Conservation (phyloP, 2,113 vertebrate genomes). For the Telmatochromis brichardi region DNA sequence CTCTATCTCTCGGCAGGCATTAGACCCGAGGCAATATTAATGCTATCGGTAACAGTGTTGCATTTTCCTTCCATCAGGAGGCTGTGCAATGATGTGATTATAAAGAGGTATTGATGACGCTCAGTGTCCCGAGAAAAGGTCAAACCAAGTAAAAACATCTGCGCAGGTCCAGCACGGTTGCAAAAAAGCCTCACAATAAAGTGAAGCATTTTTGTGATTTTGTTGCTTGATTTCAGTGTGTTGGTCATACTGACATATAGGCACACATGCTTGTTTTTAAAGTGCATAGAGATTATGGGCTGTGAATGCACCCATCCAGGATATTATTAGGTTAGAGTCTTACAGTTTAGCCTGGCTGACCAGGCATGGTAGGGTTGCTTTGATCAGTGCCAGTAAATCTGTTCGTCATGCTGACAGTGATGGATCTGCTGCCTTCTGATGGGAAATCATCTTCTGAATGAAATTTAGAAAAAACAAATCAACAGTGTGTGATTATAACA, state of each 20-base stretch:
- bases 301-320: not conserved
- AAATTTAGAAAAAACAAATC: not conserved
- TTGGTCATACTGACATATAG: not conserved
- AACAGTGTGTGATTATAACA: not conserved
- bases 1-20: not conserved
- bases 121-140: not conserved
- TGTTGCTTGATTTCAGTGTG: not conserved
- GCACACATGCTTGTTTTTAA: not conserved
- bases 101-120: not conserved
- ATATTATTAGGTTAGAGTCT: constrained; percentile 33
- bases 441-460: not conserved
- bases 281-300: not conserved
- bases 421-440: not conserved
- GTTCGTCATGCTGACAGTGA: constrained; percentile 1
- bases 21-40: not conserved
- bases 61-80: not conserved
- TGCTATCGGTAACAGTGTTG: not conserved
- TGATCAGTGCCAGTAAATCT: constrained; percentile 31
- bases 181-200: not conserved
- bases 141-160: not conserved
- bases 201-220: not conserved
- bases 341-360: constrained; percentile 18
- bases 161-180: not conserved
- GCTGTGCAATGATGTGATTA: not conserved
- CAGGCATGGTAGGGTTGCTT: not conserved